Conservation (phyloP, 2,888 invertebrate genomes). For the Mythimna pallens region DNA sequence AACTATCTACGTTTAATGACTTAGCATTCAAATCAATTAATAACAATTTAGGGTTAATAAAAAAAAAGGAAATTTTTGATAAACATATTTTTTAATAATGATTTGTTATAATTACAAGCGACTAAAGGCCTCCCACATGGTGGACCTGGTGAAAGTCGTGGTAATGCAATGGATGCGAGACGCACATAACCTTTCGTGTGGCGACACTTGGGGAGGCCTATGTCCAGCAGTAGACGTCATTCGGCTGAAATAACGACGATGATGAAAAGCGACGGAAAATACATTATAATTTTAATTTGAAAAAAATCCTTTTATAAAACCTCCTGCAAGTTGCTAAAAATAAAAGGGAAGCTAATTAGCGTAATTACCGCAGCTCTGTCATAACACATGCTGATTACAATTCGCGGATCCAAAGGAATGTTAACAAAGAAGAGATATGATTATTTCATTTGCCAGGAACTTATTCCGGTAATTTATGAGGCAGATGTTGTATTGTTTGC, state of each 20-base stretch:
- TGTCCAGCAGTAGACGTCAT: too few species aligned
- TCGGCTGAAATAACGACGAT: too few species aligned
- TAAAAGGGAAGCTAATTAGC: conserved; percentile 60
- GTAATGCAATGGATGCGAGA: too few species aligned
- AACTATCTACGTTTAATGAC: background rate
- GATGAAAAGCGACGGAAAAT: background rate
- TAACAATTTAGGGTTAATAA: too few species aligned
- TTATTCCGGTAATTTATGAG: conserved; percentile 44
- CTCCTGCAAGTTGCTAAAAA: conserved; percentile 21
- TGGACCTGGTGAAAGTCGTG: too few species aligned
- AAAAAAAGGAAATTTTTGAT: too few species aligned
- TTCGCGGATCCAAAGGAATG: conserved; percentile 42
- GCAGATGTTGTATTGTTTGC: conserved; percentile 37
- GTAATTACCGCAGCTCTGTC: conserved; percentile 58
- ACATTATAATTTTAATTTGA: background rate
- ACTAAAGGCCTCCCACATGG: too few species aligned
- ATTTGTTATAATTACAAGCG: too few species aligned
- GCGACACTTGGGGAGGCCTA: too few species aligned
- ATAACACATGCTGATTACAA: conserved; percentile 59
- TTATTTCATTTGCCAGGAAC: conserved; percentile 47
- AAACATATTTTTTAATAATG: too few species aligned
- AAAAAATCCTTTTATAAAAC: conserved; percentile 12
- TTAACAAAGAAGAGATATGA: conserved; percentile 48
- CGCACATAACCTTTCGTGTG: too few species aligned
- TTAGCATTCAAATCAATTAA: conserved; percentile 6